phyloP scores from a whole-genome alignment of 2,888 invertebrate species.

The Sipunculus nudus region DNA sequence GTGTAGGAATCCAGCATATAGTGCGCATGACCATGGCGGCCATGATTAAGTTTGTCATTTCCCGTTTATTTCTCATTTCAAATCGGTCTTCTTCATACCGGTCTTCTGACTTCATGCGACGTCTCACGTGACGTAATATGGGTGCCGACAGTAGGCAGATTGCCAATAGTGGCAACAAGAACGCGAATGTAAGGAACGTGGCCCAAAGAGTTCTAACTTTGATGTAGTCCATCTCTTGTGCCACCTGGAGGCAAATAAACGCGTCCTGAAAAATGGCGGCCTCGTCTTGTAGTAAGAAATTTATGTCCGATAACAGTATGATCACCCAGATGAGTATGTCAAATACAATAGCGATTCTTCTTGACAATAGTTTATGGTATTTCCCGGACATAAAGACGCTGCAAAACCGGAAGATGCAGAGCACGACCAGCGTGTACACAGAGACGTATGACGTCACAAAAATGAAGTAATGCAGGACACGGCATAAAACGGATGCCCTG shows the following conservation, averaged over 20 bases:
- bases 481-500: constrained; percentile 8
- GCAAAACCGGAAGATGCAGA: constrained; percentile 37
- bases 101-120: constrained; percentile 1
- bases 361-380: constrained; percentile 15
- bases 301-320: constrained; percentile 35
- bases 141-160: constrained; percentile 34
- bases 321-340: constrained; percentile 36
- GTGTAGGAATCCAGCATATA: constrained; percentile 41
- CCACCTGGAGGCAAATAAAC: constrained; percentile 28
- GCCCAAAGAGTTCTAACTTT: constrained; percentile 36
- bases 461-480: constrained; percentile 38
- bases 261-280: constrained; percentile 37
- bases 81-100: constrained; percentile 20
- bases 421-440: constrained; percentile 40
- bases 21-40: constrained; percentile 31
- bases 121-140: constrained; percentile 19
- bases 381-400: constrained; percentile 16
- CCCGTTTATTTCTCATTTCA: constrained; percentile 28
- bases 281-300: constrained; percentile 30
- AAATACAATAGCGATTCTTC: constrained; percentile 30
- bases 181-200: constrained; percentile 40
- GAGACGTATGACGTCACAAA: constrained; percentile 41
- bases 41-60: constrained; percentile 34
- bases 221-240: constrained; percentile 18
- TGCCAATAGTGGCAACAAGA: constrained; percentile 34